phyloP scores from a whole-genome alignment of 2,888 invertebrate genomes.

The Noctua janthina region DNA sequence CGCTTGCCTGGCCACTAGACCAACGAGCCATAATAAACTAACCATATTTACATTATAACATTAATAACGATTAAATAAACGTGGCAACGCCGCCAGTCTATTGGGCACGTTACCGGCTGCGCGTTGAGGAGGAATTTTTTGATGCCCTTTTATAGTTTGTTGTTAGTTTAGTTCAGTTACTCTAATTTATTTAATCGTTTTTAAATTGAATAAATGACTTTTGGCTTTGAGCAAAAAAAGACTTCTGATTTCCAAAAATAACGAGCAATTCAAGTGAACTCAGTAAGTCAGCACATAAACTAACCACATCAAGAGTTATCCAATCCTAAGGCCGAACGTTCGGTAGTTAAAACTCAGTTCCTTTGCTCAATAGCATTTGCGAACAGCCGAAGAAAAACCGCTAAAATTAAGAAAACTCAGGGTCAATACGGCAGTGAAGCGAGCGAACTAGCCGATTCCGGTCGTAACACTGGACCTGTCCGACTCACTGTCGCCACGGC shows the following conservation, averaged over 20 bases:
- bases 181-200: too few relatives aligned
- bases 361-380: slow-evolving; percentile 12
- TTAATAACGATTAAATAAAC: too few relatives aligned
- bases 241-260: not conserved
- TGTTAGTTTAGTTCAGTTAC: too few relatives aligned
- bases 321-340: not conserved
- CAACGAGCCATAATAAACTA: too few relatives aligned
- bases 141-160: too few relatives aligned
- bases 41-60: too few relatives aligned
- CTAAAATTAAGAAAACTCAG: not conserved
- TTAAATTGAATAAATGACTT: too few relatives aligned
- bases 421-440: not conserved
- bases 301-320: slow-evolving; percentile 6
- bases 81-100: too few relatives aligned
- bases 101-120: too few relatives aligned
- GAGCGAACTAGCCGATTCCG: not conserved
- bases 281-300: slow-evolving; percentile 1
- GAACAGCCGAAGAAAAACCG: not conserved
- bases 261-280: not conserved
- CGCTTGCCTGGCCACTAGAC: too few relatives aligned
- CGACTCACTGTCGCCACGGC: slow-evolving; percentile 10
- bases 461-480: slow-evolving; percentile 7
- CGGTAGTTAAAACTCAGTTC: not conserved
- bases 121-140: too few relatives aligned
- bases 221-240: not conserved